phyloP scores from a whole-genome alignment of 2,113 vertebrate species.

The Gambusia affinis region DNA sequence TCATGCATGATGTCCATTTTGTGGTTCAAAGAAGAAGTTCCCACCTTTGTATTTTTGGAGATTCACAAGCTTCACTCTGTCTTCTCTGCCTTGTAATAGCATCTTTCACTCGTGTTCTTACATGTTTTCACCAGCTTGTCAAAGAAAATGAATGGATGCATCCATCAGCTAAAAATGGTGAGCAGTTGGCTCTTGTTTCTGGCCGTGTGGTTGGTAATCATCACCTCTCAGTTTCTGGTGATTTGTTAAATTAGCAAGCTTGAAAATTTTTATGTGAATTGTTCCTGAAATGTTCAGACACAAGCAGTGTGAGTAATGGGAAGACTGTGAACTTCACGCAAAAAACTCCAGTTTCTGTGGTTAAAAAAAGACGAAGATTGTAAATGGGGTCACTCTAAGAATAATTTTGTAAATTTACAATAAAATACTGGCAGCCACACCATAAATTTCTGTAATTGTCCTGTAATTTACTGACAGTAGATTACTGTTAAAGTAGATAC shows the following conservation, averaged over 20 bases:
- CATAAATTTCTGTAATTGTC: too few species aligned
- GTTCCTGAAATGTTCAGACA: conserved; percentile 10
- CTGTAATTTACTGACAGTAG: too few species aligned
- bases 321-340: too few species aligned
- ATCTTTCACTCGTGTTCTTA: conserved; percentile 32
- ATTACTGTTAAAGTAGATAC: too few species aligned
- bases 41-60: conserved; percentile 48
- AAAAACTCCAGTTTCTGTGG: too few species aligned
- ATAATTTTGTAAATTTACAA: too few species aligned
- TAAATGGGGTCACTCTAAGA: too few species aligned
- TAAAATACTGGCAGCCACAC: too few species aligned
- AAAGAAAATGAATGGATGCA: conserved; percentile 41
- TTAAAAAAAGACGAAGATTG: too few species aligned
- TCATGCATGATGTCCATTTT: conserved; percentile 13
- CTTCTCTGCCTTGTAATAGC: conserved; percentile 19
- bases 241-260: conserved; percentile 31
- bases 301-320: too few species aligned
- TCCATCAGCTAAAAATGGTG: conserved; percentile 13
- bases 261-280: conserved; percentile 34
- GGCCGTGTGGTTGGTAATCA: conserved; percentile 43
- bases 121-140: conserved; percentile 33
- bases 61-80: conserved; percentile 32
- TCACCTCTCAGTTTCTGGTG: conserved; percentile 38
- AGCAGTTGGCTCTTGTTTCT: conserved; percentile 19
- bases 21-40: conserved; percentile 46